phyloP scores from a whole-genome alignment of 2,113 vertebrate species.

The Bubo blakistoni region DNA sequence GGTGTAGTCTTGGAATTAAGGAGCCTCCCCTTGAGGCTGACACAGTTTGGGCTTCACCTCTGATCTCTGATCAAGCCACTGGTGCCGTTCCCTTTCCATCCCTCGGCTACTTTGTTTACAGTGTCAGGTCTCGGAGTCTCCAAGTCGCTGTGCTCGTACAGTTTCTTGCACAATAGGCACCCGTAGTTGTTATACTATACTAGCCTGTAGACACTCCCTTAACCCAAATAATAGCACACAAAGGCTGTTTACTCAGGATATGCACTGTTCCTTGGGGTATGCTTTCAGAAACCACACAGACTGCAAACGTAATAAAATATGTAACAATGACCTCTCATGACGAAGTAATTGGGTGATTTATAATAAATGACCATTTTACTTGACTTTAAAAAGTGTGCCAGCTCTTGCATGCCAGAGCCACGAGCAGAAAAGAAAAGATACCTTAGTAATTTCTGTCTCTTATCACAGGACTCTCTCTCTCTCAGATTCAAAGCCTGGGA shows the following conservation, averaged over 20 bases:
- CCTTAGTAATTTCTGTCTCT: not conserved
- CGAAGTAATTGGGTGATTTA: not conserved
- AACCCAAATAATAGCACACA: not conserved
- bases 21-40: not conserved
- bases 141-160: accelerated
- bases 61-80: accelerated
- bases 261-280: not conserved
- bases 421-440: not conserved
- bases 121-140: not conserved
- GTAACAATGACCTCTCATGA: not conserved
- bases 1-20: not conserved
- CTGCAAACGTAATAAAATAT: not conserved
- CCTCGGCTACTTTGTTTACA: not conserved
- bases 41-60: not conserved
- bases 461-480: accelerated
- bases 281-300: not conserved
- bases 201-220: not conserved
- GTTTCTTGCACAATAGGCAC: not conserved
- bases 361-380: not conserved
- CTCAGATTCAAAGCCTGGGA: not conserved
- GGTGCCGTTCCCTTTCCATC: not conserved
- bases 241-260: not conserved
- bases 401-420: not conserved
- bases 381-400: not conserved
- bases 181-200: accelerated